phyloP scores from a whole-genome alignment of 2,888 invertebrate species.

The Protodeltote pygarga region DNA sequence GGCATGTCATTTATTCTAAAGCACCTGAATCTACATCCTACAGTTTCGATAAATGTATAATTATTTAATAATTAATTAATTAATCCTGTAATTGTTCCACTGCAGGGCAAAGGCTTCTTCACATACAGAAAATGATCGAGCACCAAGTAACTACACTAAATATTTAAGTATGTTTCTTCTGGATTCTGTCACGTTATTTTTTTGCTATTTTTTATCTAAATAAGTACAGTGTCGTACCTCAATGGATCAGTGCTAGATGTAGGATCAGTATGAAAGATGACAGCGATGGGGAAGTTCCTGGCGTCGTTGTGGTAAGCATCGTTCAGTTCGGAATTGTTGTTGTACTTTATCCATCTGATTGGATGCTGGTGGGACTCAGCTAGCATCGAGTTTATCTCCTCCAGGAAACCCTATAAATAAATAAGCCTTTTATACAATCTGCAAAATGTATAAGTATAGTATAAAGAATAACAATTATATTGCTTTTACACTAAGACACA shows the following conservation, averaged over 20 bases:
- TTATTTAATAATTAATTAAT: too few species aligned
- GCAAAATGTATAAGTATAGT: neutral
- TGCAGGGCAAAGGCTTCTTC: too few species aligned
- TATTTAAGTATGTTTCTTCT: too few species aligned
- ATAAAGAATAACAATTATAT: too few species aligned
- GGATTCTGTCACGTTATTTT: too few species aligned
- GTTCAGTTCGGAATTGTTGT: constrained; percentile 89
- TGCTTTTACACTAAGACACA: too few species aligned
- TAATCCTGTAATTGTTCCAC: too few species aligned
- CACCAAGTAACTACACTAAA: too few species aligned
- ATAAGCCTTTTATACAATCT: neutral
- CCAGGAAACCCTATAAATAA: constrained; percentile 86
- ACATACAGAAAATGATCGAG: too few species aligned
- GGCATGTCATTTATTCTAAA: too few species aligned
- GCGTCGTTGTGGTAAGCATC: constrained; percentile 90
- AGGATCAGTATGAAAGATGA: constrained; percentile 88
- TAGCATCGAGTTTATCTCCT: constrained; percentile 88
- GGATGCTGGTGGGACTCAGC: constrained; percentile 84
- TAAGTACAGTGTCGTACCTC: constrained; percentile 68
- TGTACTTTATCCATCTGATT: constrained; percentile 89
- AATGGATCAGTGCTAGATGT: constrained; percentile 75
- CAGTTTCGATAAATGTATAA: too few species aligned
- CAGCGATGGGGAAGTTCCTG: constrained; percentile 89
- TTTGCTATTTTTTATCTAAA: neutral
- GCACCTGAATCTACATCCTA: too few species aligned